Evolutionary conservation across 2,113 vertebrate species (phyloP).

Genomic region (Plecotus auritus): DNA sequence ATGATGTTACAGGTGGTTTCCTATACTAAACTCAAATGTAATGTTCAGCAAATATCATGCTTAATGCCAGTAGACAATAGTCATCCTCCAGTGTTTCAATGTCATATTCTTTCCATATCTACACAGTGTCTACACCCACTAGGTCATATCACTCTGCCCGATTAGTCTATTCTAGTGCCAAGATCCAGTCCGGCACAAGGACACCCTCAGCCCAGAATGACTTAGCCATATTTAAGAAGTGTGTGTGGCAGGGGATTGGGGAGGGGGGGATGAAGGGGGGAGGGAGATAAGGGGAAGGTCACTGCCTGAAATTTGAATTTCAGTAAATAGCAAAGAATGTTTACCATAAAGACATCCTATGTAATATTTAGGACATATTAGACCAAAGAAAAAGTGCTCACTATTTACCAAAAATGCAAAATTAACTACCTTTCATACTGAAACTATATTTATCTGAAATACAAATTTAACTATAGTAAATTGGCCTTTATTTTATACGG

Average conservation of each 20-base stretch:
- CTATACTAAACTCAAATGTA: background rate
- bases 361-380: background rate
- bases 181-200: background rate
- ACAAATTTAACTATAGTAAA: background rate
- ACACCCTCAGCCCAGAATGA: background rate
- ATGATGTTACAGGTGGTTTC: background rate
- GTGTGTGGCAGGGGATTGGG: no score
- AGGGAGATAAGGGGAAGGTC: no score
- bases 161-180: background rate
- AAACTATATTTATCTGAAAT: background rate
- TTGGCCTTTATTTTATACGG: background rate
- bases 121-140: background rate
- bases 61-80: background rate
- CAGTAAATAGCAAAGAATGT: background rate
- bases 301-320: background rate
- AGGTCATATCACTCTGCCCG: background rate
- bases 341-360: background rate
- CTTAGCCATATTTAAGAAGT: background rate
- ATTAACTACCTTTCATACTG: background rate
- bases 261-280: fast-evolving
- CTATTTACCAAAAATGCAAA: background rate
- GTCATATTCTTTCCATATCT: background rate
- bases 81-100: background rate
- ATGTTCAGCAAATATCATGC: background rate
- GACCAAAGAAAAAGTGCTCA: background rate